Base-by-base conservation (phyloP, 1,140 invertebrate genomes). In the Trichonephila clavata region DNA sequence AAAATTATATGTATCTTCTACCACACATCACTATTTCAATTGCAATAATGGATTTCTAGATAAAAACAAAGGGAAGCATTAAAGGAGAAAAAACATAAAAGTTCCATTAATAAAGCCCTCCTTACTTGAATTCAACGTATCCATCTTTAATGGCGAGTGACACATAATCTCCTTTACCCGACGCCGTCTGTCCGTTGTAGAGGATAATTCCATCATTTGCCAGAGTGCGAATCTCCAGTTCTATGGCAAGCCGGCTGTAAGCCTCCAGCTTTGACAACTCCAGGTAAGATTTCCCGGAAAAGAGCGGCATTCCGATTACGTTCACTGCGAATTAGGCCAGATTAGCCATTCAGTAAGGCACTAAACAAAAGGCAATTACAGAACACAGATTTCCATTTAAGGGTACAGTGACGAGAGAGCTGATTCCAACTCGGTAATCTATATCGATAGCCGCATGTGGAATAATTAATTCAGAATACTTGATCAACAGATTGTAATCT, bases 171-270 rank as follows among this genome's bases (percentile, higher is more conserved):
- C 98, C 98, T 63, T 97, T 97, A 95, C 98, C 97, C 91, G 96
- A 95, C 95, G 97, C 97, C 95, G 97, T 97, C 96, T 99, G 98
- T 95, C 98, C 98, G 96, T 98, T 98, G 96, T 98, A 99, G 86
- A 99, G 96, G 94, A 99, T 96, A 90, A 99, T 97, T 83, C 98
- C 98, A 95, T 98, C 97, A 95, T 97, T 97, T 27, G 97, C 97
- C 95, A 98, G 97, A 1, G 98, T 97, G 95, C 98, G 98, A 95
- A 99, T 98, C 96, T 98, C 98, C 60, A 99, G 96, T 96, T 99
- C 98, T 95, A 99, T 97, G 95, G 97, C 98, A 94, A 99, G 96
- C 96, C 98, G 98, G 95, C 98, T 97, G 96, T 98, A 98, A 94
- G 97, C 98, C 95, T 98, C 98, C 91, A 98, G 96, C 93, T 97